phyloP scores from a whole-genome alignment of 2,888 invertebrate genomes.

The Cistogaster globosa region DNA sequence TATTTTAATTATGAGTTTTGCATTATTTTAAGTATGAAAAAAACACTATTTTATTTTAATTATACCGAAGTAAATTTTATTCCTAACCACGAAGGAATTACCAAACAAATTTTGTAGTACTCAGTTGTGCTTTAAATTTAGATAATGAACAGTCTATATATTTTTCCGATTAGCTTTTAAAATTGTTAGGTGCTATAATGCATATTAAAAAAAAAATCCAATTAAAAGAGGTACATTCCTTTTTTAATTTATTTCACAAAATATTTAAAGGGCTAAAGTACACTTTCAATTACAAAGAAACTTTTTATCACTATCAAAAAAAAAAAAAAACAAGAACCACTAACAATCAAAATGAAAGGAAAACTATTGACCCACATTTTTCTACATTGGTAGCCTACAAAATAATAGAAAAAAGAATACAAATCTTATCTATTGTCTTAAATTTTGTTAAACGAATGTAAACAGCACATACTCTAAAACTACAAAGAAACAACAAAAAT shows the following conservation, averaged over 20 bases:
- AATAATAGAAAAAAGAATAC: not conserved
- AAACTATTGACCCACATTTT: slow-evolving; percentile 59
- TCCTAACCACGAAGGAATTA: too few species aligned
- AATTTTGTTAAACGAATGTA: slow-evolving; percentile 53
- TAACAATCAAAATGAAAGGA: slow-evolving; percentile 62
- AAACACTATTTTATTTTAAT: too few species aligned
- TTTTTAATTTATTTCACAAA: not conserved
- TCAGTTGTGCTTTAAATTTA: too few species aligned
- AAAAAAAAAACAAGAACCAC: not conserved
- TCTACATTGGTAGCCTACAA: slow-evolving; percentile 14
- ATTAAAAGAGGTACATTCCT: too few species aligned
- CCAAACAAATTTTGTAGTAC: too few species aligned
- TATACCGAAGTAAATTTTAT: too few species aligned
- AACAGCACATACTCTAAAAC: not conserved
- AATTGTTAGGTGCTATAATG: too few species aligned
- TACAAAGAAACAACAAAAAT: slow-evolving; percentile 23
- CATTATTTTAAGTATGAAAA: too few species aligned
- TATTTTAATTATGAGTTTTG: too few species aligned
- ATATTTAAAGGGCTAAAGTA: slow-evolving; percentile 13
- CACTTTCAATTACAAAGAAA: not conserved
- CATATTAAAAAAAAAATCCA: too few species aligned
- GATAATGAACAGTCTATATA: too few species aligned
- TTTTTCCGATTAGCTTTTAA: too few species aligned
- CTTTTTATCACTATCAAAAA: not conserved
- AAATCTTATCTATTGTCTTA: slow-evolving; percentile 64